phyloP scores from a whole-genome alignment of 2,888 invertebrate species.

The Drosophila eohydei region DNA sequence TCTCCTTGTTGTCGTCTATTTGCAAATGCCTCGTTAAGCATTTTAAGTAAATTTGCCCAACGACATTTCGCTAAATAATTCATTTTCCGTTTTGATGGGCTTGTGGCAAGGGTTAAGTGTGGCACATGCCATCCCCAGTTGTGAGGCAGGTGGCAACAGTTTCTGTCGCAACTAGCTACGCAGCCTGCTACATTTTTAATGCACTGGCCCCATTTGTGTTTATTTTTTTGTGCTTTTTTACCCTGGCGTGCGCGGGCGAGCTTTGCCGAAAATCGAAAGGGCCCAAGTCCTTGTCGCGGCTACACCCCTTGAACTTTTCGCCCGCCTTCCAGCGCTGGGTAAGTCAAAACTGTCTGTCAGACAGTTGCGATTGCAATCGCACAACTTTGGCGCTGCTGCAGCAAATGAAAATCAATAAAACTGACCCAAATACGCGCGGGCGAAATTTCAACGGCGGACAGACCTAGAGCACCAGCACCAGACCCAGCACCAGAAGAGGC shows the following conservation, averaged over 20 bases:
- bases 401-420: conserved; percentile 72
- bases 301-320: not conserved
- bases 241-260: conserved; percentile 4
- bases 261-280: conserved; percentile 19
- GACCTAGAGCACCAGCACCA: not conserved
- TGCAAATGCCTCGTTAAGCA: conserved; percentile 64
- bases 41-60: conserved; percentile 73
- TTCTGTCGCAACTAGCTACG: conserved; percentile 31
- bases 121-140: conserved; percentile 6
- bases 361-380: conserved; percentile 72
- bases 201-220: conserved; percentile 56
- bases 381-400: conserved; percentile 48
- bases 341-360: conserved; percentile 31
- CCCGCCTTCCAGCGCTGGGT: not conserved
- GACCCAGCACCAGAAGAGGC: not conserved
- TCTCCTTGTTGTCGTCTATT: conserved; percentile 29
- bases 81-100: conserved; percentile 62
- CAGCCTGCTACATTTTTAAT: conserved; percentile 66
- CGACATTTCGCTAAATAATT: conserved; percentile 65
- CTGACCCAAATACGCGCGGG: conserved; percentile 77
- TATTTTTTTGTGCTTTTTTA: conserved; percentile 9
- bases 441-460: conserved; percentile 49
- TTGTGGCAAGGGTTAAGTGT: conserved; percentile 25
- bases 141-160: conserved; percentile 43
- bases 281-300: not conserved